Evolutionary conservation across 2,888 invertebrate species (phyloP).

Genomic region (Dasysyrphus albostriatus): DNA sequence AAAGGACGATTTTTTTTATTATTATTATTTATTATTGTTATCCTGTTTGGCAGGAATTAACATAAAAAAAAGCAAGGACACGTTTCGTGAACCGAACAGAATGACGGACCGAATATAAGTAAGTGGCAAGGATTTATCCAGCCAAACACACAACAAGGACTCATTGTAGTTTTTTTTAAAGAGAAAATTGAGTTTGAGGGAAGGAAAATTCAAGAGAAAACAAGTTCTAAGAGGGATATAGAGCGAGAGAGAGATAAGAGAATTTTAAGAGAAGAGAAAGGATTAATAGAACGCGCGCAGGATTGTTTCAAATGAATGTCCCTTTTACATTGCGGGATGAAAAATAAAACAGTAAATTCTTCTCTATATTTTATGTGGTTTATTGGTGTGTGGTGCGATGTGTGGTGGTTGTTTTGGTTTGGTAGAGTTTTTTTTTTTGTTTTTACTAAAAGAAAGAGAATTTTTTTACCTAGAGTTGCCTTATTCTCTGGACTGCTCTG

Average conservation of each 20-base stretch:
- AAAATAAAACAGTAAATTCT: constrained; percentile 12
- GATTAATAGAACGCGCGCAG: constrained; percentile 33
- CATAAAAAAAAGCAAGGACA: constrained; percentile 18
- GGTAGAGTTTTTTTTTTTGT: neutral
- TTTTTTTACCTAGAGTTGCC: neutral
- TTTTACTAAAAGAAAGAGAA: constrained; percentile 21
- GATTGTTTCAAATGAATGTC: neutral
- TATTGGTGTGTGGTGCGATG: constrained; percentile 26
- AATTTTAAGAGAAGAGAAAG: neutral
- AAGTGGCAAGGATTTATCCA: constrained; percentile 67
- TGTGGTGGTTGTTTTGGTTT: constrained; percentile 42
- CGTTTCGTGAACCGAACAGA: constrained; percentile 63
- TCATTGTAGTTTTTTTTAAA: constrained; percentile 15
- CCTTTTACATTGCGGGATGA: constrained; percentile 2
- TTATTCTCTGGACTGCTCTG: constrained; percentile 20
- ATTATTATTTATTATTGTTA: constrained; percentile 18
- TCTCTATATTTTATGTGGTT: constrained; percentile 26
- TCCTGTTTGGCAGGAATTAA: constrained; percentile 2
- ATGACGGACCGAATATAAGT: constrained; percentile 70
- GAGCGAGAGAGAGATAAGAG: neutral
- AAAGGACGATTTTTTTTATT: constrained; percentile 38
- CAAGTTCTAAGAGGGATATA: neutral
- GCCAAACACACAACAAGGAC: constrained; percentile 43
- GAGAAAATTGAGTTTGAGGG: constrained; percentile 3
- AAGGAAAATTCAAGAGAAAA: constrained; percentile 23